phyloP scores from a whole-genome alignment of 2,797 vertebrate species.

The Lemur catta region DNA sequence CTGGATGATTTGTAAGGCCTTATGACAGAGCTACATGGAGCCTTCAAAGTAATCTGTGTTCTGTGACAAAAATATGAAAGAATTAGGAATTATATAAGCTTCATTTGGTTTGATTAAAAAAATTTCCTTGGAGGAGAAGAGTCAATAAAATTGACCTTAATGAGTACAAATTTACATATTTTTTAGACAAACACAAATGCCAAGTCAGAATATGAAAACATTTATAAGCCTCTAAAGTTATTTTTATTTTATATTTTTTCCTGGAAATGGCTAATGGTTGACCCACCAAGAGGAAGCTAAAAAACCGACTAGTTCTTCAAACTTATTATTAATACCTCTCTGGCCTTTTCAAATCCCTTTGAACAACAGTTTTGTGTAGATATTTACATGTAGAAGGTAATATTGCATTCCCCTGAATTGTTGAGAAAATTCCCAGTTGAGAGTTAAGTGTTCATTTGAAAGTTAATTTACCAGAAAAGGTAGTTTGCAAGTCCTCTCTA shows the following conservation, averaged over 20 bases:
- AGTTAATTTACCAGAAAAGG: slow-evolving; percentile 41
- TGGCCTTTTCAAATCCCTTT: neutral
- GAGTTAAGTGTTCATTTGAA: slow-evolving; percentile 42
- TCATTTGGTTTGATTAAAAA: slow-evolving; percentile 34
- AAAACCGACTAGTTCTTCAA: neutral
- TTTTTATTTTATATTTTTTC: slow-evolving; percentile 7
- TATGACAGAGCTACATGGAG: neutral
- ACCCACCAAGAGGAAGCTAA: neutral
- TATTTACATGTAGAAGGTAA: slow-evolving; percentile 23
- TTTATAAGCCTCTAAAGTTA: neutral
- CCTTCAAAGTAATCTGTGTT: neutral
- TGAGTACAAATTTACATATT: neutral
- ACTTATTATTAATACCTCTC: slow-evolving; percentile 9
- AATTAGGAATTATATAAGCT: neutral
- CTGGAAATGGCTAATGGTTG: slow-evolving; percentile 33
- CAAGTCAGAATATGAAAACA: neutral
- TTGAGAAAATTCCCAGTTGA: neutral
- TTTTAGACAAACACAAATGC: neutral
- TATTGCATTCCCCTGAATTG: neutral
- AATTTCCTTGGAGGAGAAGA: neutral
- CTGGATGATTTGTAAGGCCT: neutral
- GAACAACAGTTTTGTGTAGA: neutral
- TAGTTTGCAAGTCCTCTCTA: neutral
- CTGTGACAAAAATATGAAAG: neutral
- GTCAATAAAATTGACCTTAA: neutral